Evolutionary conservation across 2,113 vertebrate genomes (phyloP).

Genomic region (Jaculus jaculus): DNA sequence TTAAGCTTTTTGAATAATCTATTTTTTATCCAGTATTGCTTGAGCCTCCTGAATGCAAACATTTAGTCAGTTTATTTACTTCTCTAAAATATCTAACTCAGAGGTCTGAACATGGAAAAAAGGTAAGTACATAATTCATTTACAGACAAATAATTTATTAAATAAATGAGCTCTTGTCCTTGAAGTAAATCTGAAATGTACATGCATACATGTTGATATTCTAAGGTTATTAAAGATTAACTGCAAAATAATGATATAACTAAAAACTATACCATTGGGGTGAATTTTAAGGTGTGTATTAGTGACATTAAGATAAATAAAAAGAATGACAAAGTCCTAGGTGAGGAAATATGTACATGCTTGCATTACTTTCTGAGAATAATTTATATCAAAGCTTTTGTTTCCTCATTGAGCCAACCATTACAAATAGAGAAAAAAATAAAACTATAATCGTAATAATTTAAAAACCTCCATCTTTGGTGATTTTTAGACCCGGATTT

Average conservation of each 20-base stretch:
- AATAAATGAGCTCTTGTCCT: neutral
- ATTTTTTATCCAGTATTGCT: neutral
- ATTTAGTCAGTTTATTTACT: neutral
- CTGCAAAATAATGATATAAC: neutral
- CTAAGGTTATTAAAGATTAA: neutral
- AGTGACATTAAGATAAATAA: neutral
- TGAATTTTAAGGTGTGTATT: neutral
- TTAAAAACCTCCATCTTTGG: neutral
- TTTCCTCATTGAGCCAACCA: neutral
- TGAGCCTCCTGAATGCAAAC: neutral
- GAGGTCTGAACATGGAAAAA: neutral
- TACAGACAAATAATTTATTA: neutral
- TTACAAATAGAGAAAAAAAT: neutral
- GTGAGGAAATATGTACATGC: neutral
- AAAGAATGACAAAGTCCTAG: neutral
- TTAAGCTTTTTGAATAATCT: neutral
- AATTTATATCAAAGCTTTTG: constrained; percentile 14
- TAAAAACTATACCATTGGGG: neutral
- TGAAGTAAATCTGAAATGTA: neutral
- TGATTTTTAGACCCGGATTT: neutral
- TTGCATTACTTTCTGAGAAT: neutral
- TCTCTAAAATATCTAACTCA: neutral
- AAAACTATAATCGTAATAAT: neutral
- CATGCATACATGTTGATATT: neutral
- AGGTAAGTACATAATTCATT: neutral